phyloP scores from a whole-genome alignment of 2,797 vertebrate genomes.

The Myotis pilosus region DNA sequence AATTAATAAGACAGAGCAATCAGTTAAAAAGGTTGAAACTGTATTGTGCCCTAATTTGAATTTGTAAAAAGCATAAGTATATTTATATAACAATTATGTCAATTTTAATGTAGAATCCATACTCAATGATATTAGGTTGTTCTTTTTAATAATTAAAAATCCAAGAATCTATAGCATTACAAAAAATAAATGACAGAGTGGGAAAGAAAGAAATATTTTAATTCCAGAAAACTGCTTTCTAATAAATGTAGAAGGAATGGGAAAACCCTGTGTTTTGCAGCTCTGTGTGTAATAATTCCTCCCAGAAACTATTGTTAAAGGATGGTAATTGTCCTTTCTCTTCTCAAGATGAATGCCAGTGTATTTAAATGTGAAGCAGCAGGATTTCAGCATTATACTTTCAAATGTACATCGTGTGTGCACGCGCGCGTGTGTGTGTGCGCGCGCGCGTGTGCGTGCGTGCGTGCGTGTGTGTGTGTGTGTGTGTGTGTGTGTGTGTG shows the following conservation, averaged over 20 bases:
- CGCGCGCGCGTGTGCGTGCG: neutral
- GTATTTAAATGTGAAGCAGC: fast-evolving
- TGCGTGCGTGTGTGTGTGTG: neutral
- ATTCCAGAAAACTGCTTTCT: neutral
- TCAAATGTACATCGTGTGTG: fast-evolving
- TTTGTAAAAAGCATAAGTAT: neutral
- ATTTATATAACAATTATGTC: neutral
- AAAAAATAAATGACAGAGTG: neutral
- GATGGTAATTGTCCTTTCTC: neutral
- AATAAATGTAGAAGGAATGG: neutral
- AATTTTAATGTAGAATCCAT: neutral
- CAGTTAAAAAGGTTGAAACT: neutral
- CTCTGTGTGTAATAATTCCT: neutral
- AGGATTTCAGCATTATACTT: neutral
- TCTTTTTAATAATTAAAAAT: neutral
- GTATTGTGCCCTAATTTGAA: neutral
- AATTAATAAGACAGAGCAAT: neutral
- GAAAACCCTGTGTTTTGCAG: neutral
- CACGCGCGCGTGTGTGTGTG: no score
- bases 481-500: no score
- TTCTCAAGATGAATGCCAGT: neutral
- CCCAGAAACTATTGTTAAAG: neutral
- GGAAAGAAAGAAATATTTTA: neutral
- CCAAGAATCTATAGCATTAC: neutral
- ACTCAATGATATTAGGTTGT: no score